Base-by-base conservation (phyloP, 2,797 vertebrate species). In the Garrulus glandarius region DNA sequence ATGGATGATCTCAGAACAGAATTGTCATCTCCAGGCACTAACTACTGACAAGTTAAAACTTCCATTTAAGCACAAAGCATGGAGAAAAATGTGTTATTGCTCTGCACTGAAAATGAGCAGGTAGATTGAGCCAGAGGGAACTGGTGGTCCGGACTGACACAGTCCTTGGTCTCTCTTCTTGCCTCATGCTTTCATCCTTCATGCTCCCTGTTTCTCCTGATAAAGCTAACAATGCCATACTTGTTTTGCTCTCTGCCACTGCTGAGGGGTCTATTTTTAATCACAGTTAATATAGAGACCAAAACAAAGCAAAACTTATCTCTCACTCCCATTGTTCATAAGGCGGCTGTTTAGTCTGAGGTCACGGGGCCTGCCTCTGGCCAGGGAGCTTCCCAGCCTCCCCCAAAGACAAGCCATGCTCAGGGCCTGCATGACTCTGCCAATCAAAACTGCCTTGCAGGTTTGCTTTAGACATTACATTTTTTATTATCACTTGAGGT, bases 231-330 rank as follows among this genome's bases (percentile, higher is more conserved):
- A 94, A 92, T 95, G 43, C 43, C 3, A 1, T 13, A 41, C 68
- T 95, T 96, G 92, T 97, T 97, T 96, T 96, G 86, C 79, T 94
- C 78, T 46, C 43, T 57, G 49, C 24, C 1, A 15, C 44, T 47
- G 44, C 32, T 7, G 55, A 92, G 47, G 69, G 37, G 56, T 97
- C 94, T 97, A 96, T 96, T 96, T 96, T 96, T 96, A 96, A 92
- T 92, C n/a, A 2, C 72, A 75, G 75, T 65, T 91, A 91, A 89
- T 50, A 69, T 3, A 16, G 60, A 87, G 92, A 70, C 56, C 68
- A 87, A 94, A 94, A 94, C 87, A 95, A 92, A 96, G 87, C 47
- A 76, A 77, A 93, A 93, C 87, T 95, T 95, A 95, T 96, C 95
- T 85, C 75, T 87, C 2, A 2, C 34, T 30, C 7, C 6, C 82